These are phyloP conservation scores for Polyodon spathula DNA, from an alignment of 2,113 vertebrate species.

Conservation along the genomic window DNA sequence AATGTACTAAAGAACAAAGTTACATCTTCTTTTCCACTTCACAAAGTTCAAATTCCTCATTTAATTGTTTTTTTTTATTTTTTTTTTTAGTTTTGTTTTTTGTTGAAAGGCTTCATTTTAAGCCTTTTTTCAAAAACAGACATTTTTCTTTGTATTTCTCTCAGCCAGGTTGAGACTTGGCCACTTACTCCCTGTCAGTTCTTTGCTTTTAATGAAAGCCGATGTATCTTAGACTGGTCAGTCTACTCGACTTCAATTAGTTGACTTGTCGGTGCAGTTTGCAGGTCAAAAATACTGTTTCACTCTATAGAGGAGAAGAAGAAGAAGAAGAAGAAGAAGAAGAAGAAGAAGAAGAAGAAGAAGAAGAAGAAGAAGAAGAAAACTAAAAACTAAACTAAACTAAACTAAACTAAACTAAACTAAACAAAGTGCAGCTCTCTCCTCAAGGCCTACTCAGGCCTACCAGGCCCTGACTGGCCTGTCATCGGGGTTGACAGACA, in stretches of 20 bases:
- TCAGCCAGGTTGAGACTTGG: slow-evolving; percentile 23
- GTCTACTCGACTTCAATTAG: slow-evolving; percentile 26
- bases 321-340: background rate
- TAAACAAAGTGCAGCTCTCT: slow-evolving; percentile 17
- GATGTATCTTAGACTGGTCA: slow-evolving; percentile 24
- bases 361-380: background rate
- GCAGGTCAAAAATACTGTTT: slow-evolving; percentile 9
- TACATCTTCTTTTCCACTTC: background rate
- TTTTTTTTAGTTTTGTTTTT: slow-evolving; percentile 17
- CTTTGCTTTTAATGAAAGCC: slow-evolving; percentile 12
- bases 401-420: too few relatives aligned
- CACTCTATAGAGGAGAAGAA: background rate
- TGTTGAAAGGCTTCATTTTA: slow-evolving; percentile 21
- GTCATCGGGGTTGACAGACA: slow-evolving; percentile 35
- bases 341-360: background rate
- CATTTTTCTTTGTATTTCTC: slow-evolving; percentile 24
- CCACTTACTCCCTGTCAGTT: slow-evolving; percentile 20
- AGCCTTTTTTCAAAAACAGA: slow-evolving; percentile 14
- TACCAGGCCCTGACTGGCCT: slow-evolving; percentile 22
- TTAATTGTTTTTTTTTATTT: slow-evolving; percentile 17
- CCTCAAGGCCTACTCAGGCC: slow-evolving; percentile 24
- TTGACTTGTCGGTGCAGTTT: slow-evolving; percentile 22
- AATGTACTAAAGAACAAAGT: too few relatives aligned
- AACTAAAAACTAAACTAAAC: too few relatives aligned
- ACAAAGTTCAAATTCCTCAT: slow-evolving; percentile 19